Base-by-base conservation (phyloP, 2,888 invertebrate species). In the Netelia fuscicornis region DNA sequence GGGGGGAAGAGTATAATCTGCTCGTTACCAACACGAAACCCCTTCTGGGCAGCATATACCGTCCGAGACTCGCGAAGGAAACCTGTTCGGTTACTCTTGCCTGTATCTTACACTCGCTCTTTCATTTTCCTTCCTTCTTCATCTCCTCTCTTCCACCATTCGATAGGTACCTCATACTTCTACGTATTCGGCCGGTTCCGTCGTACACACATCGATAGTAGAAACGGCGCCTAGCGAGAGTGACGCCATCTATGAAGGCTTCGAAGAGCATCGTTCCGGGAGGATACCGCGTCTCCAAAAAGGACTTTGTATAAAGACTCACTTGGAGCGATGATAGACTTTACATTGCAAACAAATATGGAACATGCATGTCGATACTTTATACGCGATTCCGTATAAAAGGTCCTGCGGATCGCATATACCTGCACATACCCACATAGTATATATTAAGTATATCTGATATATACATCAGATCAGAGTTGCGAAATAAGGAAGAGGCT, bases 1-100 rank as follows among this genome's bases (percentile, higher is more conserved):
- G 75, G 71, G 56, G 77, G 56, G 76, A 76, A 81, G 91, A 91
- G 92, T 92, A 92, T 93, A 92, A 92, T 92, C 92, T 90, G 90
- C 92, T 92, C 92, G 92, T 93, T 93, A 92, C 92, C 90, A 91
- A 92, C 92, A 92, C 92, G 92, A 92, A 92, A 89, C 86, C 83
- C 87, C 86, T 90, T 89, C 75, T 68, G 82, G 85, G 87, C 86
- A 87, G 86, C 87, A 83, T 17, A 65, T 83, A 77, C 79, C 72
- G 71, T 71, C 64, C 70, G 83, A 64, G 78, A 75, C 68, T 78
- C 82, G 75, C 44, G 54, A 56, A 76, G 52, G 60, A 65, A 67
- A 71, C 75, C 54, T 56, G 58, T 74, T 64, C 25, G 42, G 67
- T 75, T 67, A 62, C 81, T 76, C 78, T 44, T 64, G 54, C 20